Percentiles rank a stretch among this genome's conserved stretches.
Evolutionary conservation across 1,140 invertebrate species (phyloP).

Genomic region (Drosophila tropicalis): DNA sequence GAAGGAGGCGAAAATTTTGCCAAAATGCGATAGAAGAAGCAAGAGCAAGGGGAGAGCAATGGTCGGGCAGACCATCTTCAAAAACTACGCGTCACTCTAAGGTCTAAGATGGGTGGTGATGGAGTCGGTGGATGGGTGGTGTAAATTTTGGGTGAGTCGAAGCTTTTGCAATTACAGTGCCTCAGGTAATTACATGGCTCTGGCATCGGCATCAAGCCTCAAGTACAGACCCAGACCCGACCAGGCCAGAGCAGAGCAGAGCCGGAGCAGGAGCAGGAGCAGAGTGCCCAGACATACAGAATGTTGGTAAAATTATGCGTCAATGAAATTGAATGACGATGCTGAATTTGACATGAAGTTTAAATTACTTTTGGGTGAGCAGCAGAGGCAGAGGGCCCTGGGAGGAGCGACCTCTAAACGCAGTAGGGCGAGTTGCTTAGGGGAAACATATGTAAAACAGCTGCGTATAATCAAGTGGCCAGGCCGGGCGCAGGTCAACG

Average conservation of each 20-base stretch:
- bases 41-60: too few relatives aligned
- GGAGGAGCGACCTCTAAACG: background rate
- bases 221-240: slow-evolving; percentile 35
- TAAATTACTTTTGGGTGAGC: slow-evolving; percentile 69
- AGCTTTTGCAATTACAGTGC: slow-evolving; percentile 71
- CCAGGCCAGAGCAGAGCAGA: background rate
- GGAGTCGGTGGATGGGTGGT: background rate
- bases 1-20: background rate
- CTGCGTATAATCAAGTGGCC: slow-evolving; percentile 71
- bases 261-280: background rate
- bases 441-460: slow-evolving; percentile 27
- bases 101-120: background rate
- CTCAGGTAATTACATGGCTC: slow-evolving; percentile 74
- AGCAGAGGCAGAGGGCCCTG: slow-evolving; percentile 6
- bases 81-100: slow-evolving; percentile 61
- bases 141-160: slow-evolving; percentile 12
- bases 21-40: background rate
- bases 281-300: slow-evolving; percentile 2
- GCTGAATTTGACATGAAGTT: slow-evolving; percentile 82
- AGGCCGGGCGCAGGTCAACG: slow-evolving; percentile 51
- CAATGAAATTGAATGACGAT: slow-evolving; percentile 76
- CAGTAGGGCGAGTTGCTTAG: background rate
- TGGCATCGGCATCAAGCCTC: slow-evolving; percentile 39
- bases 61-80: slow-evolving; percentile 4
- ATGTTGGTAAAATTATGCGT: slow-evolving; percentile 69